These are phyloP conservation scores for Pangasius larnaudii DNA, from an alignment of 2,797 vertebrate species.

Conservation along the genomic window DNA sequence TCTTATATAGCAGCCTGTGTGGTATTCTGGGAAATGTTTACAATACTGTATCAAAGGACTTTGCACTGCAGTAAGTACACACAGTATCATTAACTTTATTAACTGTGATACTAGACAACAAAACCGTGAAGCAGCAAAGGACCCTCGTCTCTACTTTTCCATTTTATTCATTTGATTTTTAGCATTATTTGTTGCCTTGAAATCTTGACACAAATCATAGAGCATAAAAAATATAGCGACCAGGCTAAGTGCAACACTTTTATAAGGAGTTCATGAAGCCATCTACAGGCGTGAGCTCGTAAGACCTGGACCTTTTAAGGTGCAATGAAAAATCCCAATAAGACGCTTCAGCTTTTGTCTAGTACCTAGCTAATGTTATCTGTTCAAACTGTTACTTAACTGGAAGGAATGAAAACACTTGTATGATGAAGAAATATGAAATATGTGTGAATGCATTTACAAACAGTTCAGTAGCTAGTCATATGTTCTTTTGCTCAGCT, in stretches of 20 bases:
- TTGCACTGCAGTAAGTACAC: background rate
- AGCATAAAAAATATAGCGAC: background rate
- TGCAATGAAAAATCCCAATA: background rate
- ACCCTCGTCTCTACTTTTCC: background rate
- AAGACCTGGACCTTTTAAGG: background rate
- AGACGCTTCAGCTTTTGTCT: background rate
- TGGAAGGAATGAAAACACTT: background rate
- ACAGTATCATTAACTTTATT: background rate
- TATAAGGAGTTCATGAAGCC: background rate
- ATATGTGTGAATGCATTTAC: background rate
- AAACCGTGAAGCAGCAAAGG: background rate
- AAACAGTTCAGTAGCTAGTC: background rate
- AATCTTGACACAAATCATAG: background rate
- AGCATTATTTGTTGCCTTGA: background rate
- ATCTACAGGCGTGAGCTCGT: background rate
- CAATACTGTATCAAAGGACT: background rate
- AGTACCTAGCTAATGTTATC: background rate
- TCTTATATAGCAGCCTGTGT: background rate
- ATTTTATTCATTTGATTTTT: background rate
- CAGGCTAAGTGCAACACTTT: background rate
- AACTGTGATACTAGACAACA: background rate
- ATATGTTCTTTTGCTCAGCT: background rate
- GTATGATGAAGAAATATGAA: background rate
- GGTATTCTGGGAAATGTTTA: background rate
- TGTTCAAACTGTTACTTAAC: background rate